phyloP scores from a whole-genome alignment of 2,888 invertebrate genomes.

The Stenurella melanura region DNA sequence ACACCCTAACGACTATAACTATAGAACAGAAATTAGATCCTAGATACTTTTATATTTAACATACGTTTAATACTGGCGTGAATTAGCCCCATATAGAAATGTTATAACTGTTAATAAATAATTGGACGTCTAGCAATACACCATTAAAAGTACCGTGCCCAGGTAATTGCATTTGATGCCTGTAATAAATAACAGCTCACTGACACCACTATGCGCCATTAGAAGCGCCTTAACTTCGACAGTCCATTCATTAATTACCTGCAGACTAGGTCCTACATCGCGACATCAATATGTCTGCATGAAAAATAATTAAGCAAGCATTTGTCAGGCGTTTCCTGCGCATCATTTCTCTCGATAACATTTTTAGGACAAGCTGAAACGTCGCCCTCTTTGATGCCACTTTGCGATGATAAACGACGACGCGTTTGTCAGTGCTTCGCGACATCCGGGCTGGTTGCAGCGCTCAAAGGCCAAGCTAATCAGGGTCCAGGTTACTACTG shows the following conservation, averaged over 20 bases:
- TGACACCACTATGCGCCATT: conserved; percentile 66
- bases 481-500: conserved; percentile 62
- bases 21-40: not conserved
- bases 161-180: conserved; percentile 68
- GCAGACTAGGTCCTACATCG: conserved; percentile 62
- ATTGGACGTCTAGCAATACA: conserved; percentile 43
- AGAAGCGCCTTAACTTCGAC: conserved; percentile 65
- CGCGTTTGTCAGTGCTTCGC: conserved; percentile 70
- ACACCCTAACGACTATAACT: not conserved
- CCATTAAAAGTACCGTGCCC: conserved; percentile 65
- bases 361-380: conserved; percentile 70
- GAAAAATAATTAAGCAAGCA: conserved; percentile 73
- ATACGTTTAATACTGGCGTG: conserved; percentile 37
- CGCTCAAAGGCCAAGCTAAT: conserved; percentile 57
- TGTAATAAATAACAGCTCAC: conserved; percentile 65
- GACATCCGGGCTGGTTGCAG: conserved; percentile 68
- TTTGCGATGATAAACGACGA: conserved; percentile 70
- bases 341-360: conserved; percentile 70
- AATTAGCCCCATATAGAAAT: conserved; percentile 45
- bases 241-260: conserved; percentile 67
- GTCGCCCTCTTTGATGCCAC: conserved; percentile 71
- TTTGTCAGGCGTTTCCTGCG: conserved; percentile 73
- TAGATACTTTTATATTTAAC: not conserved
- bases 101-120: conserved; percentile 55
- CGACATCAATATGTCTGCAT: conserved; percentile 70